A percentile compares a stretch with the other conserved stretches of the same genome.
These are phyloP conservation scores for Idris sp. DNA, from an alignment of 1,140 invertebrate species.

Conservation along the genomic window DNA sequence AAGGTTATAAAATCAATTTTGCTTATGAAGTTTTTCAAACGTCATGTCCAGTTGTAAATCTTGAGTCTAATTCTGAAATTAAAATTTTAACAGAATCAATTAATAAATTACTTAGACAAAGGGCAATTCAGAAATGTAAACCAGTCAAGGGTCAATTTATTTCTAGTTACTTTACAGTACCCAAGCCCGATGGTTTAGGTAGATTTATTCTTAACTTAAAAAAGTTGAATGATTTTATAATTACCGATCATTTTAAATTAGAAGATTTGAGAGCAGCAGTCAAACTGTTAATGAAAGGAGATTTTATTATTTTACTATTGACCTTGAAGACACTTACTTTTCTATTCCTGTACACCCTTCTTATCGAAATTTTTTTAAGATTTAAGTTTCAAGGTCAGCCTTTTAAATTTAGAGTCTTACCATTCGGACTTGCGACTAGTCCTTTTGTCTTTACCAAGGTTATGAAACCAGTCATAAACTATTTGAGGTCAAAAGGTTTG, in stretches of 20 bases:
- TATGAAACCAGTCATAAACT: constrained; percentile 39
- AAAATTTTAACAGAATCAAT: constrained; percentile 8
- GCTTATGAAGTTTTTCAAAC: not conserved
- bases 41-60: not conserved
- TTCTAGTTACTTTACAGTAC: constrained; percentile 13
- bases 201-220: constrained; percentile 40
- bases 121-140: constrained; percentile 23
- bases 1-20: constrained; percentile 15
- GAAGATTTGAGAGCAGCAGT: constrained; percentile 41
- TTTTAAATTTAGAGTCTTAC: constrained; percentile 53
- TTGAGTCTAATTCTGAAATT: not conserved
- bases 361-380: constrained; percentile 54
- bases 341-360: constrained; percentile 43
- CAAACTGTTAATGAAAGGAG: constrained; percentile 20
- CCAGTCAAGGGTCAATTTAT: constrained; percentile 19
- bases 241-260: constrained; percentile 38
- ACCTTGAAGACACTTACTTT: constrained; percentile 52
- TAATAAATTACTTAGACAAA: constrained; percentile 7
- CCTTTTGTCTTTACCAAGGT: constrained; percentile 55
- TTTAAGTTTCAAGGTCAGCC: constrained; percentile 49
- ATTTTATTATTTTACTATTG: constrained; percentile 37
- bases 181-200: constrained; percentile 25
- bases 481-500: constrained; percentile 7
- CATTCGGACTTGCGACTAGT: constrained; percentile 34
- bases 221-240: constrained; percentile 28